Base-by-base conservation (phyloP, 2,113 vertebrate genomes). In the Anser brachyrhynchus region DNA sequence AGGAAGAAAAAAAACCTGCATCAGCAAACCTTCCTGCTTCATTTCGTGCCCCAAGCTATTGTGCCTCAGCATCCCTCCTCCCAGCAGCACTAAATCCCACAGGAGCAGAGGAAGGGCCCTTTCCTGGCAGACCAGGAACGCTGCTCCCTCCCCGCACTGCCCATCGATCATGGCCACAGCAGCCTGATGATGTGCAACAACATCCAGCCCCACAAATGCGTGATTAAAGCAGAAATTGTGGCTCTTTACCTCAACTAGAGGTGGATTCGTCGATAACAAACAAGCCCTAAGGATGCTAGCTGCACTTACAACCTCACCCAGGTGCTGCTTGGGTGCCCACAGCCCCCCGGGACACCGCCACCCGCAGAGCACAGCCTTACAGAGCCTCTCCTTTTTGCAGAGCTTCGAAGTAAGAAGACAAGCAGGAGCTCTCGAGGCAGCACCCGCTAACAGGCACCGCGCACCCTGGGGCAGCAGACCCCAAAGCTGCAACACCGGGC, bases 341-440 rank as follows among this genome's bases (percentile, higher is more conserved):
- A 5, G 52, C 57, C 18, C 77, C 21, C 12, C 2, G 2, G 79
- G 75, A 35, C 19, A 1, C 26, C 9, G 39, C 35, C 4, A 11
- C 29, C 5, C 69, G 25, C 0, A 1, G 7, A 46, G n/a, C 84
- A 10, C 54, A 6, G 51, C 64, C 62, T 94, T 43, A 96, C 1
- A 21, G 44, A 46, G 26, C 82, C 51, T 44, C 44, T 44, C 44
- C 44, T 44, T 44, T 96, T 92, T 95, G 90, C 97, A 98, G 97
- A 84, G 78, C 93, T 49, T 97, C 96, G 25, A 96, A 97, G 97
- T 97, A 95, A 97, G 97, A 94, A 96, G 95, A 86, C 2, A 31
- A 75, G 67, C 86, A 51, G 3, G 26, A 55, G 22, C 0, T 0
- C 55, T 20, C 2, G 3, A 39, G 44, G 28, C n/a, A 28, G 33